Conservation (phyloP, 2,888 invertebrate genomes). For the Scaptomyza reducta region DNA sequence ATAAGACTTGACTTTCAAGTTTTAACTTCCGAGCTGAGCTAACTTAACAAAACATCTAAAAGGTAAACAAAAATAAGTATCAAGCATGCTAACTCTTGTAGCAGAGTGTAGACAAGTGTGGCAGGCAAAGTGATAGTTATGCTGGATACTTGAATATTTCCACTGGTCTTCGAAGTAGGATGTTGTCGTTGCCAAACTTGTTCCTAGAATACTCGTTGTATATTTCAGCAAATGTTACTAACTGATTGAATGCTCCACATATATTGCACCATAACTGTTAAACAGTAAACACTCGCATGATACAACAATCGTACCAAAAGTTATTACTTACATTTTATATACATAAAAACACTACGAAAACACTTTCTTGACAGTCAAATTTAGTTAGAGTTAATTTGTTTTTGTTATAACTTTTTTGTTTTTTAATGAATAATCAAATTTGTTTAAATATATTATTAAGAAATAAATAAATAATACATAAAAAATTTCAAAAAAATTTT, state of each 20-base stretch:
- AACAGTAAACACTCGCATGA: background rate
- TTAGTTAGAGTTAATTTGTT: too few relatives aligned
- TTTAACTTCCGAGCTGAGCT: conserved; percentile 8
- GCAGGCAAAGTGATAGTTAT: conserved; percentile 5
- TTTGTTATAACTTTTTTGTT: too few relatives aligned
- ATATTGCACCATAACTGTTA: conserved; percentile 23
- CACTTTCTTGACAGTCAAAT: too few relatives aligned
- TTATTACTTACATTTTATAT: too few relatives aligned
- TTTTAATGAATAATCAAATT: too few relatives aligned
- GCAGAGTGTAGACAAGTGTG: background rate
- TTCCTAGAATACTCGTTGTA: conserved; percentile 18
- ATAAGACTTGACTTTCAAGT: background rate
- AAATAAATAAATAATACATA: too few relatives aligned
- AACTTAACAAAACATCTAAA: too few relatives aligned
- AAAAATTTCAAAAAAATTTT: too few relatives aligned
- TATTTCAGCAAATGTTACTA: background rate
- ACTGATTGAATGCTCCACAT: conserved; percentile 25
- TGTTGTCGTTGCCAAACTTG: conserved; percentile 21
- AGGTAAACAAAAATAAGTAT: background rate
- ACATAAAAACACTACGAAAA: too few relatives aligned
- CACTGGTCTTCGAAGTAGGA: conserved; percentile 5
- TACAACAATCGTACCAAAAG: background rate
- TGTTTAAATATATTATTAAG: too few relatives aligned
- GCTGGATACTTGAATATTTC: conserved; percentile 19
- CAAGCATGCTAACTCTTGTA: background rate